phyloP scores from a whole-genome alignment of 2,888 invertebrate species.

The Meteorus colon region DNA sequence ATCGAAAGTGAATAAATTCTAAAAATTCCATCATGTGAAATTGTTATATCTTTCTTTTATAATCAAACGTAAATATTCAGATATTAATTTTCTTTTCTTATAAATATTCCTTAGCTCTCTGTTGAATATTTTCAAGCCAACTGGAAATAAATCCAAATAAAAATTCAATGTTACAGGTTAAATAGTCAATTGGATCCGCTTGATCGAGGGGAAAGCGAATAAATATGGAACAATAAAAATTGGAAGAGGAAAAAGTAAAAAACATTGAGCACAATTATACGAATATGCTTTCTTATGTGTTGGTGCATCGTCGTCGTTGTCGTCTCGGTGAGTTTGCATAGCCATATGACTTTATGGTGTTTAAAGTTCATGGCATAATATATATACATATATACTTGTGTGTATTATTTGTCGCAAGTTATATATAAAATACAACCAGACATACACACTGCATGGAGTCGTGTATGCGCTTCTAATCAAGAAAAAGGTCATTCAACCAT shows the following conservation, averaged over 20 bases:
- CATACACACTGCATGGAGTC: conserved; percentile 9
- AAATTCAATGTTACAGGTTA: no score
- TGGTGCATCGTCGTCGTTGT: neutral
- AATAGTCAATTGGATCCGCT: conserved; percentile 5
- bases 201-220: neutral
- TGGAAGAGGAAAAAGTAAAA: neutral
- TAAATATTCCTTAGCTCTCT: no score
- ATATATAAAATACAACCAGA: conserved; percentile 24
- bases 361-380: conserved; percentile 45
- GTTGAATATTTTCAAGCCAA: no score
- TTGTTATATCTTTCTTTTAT: no score
- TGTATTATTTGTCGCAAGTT: conserved; percentile 35
- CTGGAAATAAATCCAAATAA: no score
- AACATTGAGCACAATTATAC: neutral
- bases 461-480: conserved; percentile 40
- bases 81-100: no score
- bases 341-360: conserved; percentile 48
- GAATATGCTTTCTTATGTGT: neutral
- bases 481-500: conserved; percentile 45
- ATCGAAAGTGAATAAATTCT: no score
- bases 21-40: no score
- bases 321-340: conserved; percentile 29
- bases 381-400: conserved; percentile 15
- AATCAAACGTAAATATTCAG: no score
- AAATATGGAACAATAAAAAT: neutral